Evolutionary conservation across 2,113 vertebrate species (phyloP), one percentile per base, ranked within the genome.

Genomic region (Columba livia): DNA sequence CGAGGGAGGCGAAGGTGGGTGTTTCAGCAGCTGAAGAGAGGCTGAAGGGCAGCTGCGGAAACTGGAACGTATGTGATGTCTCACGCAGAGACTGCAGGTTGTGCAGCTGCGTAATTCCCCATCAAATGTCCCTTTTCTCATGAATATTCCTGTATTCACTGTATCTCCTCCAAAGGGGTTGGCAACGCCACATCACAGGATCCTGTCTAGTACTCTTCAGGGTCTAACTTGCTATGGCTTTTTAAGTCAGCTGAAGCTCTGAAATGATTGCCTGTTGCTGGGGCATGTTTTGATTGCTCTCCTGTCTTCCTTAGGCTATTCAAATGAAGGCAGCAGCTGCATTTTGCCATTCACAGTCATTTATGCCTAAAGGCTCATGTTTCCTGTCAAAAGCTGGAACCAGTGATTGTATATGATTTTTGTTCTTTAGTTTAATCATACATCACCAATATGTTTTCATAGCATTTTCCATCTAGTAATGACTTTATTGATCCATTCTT

Each of bases 321-420:
- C 64, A 94, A 94, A 92, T 72, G 69, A 95, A 97, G 74, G 85
- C 91, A 97, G 95, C 89, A 95, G 96, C 91, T 96, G 95, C 94
- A 78, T 88, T 91, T 97, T 94, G 93, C 94, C 83, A 65, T 95
- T 95, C 88, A 89, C 65, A 95, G 85, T 78, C 85, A 79, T 78
- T 86, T 89, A 90, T 83, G 87, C 95, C 96, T 92, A 69, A 86
- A 95, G 95, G 92, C 85, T 96, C 82, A 53, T 95, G 85, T 95
- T 96, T 90, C 78, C 96, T 95, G 95, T 94, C 95, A 96, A 89
- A 96, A 96, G 65, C 89, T 95, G 80, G 89, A 92, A 95, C 21
- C 53, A 61, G 86, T 36, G 71, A 82, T 93, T 95, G 95, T 64
- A 79, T 85, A 91, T 77, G 58, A 89, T 95, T 96, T 97, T 85